Base-by-base conservation (phyloP, 1,140 invertebrate genomes). In the Zaprionus inermis region DNA sequence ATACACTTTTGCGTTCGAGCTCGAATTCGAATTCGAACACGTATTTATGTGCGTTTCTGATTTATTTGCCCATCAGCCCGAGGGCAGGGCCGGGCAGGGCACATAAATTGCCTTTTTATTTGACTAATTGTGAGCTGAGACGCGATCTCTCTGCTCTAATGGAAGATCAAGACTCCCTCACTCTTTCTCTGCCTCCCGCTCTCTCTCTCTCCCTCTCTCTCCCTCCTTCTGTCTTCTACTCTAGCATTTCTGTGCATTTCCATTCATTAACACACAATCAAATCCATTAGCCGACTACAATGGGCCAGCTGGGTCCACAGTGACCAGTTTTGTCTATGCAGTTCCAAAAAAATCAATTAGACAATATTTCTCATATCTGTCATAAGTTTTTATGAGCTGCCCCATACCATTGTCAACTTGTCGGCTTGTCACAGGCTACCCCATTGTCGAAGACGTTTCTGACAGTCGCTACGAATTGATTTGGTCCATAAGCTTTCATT, bases 241-340 rank as follows among this genome's bases (percentile, higher is more conserved):
- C 51, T 64, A 46, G 72, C 57, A 71, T 71, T 71, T 75, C 66
- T 63, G 18, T 49, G 20, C 24, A 54, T 51, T 73, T 73, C 72
- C 83, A 88, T 88, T 88, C 83, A 88, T 88, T 88, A 88, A 89
- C 83, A 88, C 84, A 88, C 83, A 88, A 88, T 88, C 83, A 88
- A 83, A 83, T 88, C 83, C 83, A 88, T 88, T 88, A 88, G 84
- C 28, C 34, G 32, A 41, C 18, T 49, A 88, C 80, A 89, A 83
- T 77, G 64, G 57, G 66, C 14, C 67, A 61, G 72, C 66, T 70
- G 72, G 49, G 5, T 24, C 22, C 32, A 3, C 5, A 28, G 44
- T 12, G 22, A 52, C 52, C 51, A 22, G 28, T 38, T 59, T 59
- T 65, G 44, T 32, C 56, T 41, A 49, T 56, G 14, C 76, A 61